These are phyloP conservation scores for Actinia tenebrosa DNA, from an alignment of 64 coral and sea anemone species.

Conservation along the genomic window DNA sequence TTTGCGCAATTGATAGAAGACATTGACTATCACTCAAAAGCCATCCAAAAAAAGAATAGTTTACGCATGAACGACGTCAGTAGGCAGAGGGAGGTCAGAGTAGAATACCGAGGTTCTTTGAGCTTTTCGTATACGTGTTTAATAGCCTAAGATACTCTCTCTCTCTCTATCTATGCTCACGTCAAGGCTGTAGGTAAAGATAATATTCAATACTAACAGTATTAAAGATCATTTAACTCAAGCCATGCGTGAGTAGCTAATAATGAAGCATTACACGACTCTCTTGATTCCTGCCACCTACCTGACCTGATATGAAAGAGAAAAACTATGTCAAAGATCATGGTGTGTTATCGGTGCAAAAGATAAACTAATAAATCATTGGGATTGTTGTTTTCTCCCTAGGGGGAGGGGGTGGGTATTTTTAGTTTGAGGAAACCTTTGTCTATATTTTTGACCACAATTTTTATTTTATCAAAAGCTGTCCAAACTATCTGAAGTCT, in stretches of 20 bases:
- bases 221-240: not conserved
- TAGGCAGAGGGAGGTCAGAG: not conserved
- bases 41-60: too few species aligned
- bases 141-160: too few species aligned
- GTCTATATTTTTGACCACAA: too few species aligned
- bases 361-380: slow-evolving; percentile 7
- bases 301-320: not conserved
- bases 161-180: not conserved
- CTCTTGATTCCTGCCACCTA: not conserved
- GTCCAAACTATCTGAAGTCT: too few species aligned
- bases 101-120: not conserved
- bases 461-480: too few species aligned
- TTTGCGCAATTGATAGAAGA: too few species aligned
- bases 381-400: not conserved
- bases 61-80: not conserved
- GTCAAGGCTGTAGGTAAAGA: slow-evolving; percentile 1
- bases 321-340: not conserved
- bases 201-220: not conserved
- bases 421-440: not conserved
- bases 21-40: too few species aligned
- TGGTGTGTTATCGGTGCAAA: not conserved
- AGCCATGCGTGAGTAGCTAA: not conserved
- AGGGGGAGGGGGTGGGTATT: not conserved
- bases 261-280: not conserved
- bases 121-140: not conserved